These are phyloP conservation scores for Achroia grisella DNA, from an alignment of 1,140 invertebrate genomes.

Conservation along the genomic window DNA sequence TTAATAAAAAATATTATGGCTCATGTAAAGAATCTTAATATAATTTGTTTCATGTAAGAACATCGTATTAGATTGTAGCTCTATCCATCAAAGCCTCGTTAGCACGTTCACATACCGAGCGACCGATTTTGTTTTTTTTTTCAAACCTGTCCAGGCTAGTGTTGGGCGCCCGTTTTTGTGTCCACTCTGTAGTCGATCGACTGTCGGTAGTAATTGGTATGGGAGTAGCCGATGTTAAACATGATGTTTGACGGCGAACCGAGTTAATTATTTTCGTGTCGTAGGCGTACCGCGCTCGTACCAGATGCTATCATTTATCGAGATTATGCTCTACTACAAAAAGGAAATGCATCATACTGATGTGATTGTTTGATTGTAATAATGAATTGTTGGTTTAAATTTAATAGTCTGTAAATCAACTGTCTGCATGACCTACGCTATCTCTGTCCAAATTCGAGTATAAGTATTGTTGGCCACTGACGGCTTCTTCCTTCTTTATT, in stretches of 20 bases:
- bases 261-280: conserved; percentile 70
- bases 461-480: too few species aligned
- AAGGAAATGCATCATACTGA: conserved; percentile 47
- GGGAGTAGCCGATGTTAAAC: conserved; percentile 62
- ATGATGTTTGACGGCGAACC: conserved; percentile 54
- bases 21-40: conserved; percentile 34
- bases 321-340: conserved; percentile 46
- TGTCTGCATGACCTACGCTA: background rate
- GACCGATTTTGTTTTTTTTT: conserved; percentile 30
- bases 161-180: conserved; percentile 40
- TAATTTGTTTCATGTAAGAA: conserved; percentile 8
- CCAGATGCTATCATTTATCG: conserved; percentile 49
- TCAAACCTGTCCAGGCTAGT: conserved; percentile 44
- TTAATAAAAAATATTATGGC: conserved; percentile 22
- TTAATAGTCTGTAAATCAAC: conserved; percentile 9
- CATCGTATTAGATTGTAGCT: conserved; percentile 42
- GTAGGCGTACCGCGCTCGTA: conserved; percentile 41
- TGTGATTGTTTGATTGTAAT: conserved; percentile 27
- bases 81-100: conserved; percentile 66
- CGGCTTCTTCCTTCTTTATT: too few species aligned
- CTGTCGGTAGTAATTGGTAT: conserved; percentile 64
- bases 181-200: conserved; percentile 28
- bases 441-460: too few species aligned
- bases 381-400: conserved; percentile 29
- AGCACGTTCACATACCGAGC: conserved; percentile 37